Conservation (phyloP, 2,113 vertebrate species). For the Prionailurus viverrinus region DNA sequence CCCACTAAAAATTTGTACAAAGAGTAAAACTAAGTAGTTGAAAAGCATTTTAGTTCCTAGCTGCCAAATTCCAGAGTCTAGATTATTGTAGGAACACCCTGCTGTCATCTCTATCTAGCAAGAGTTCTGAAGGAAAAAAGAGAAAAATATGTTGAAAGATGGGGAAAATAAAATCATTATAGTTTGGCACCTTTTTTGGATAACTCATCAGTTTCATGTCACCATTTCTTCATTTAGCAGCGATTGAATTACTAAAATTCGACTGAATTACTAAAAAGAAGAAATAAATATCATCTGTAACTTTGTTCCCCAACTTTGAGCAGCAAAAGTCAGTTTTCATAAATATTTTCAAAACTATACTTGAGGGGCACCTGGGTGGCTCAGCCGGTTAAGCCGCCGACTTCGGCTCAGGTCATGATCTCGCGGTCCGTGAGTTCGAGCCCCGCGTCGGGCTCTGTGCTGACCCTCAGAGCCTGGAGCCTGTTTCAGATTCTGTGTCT, state of each 20-base stretch:
- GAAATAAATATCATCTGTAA: background rate
- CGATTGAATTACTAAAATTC: background rate
- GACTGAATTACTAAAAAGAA: background rate
- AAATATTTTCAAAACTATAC: background rate
- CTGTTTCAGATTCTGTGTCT: too few species aligned
- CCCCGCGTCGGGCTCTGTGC: too few species aligned
- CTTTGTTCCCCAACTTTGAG: background rate
- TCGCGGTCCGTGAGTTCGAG: too few species aligned
- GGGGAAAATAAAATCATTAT: constrained; percentile 39
- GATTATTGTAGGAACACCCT: background rate
- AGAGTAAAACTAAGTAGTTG: background rate
- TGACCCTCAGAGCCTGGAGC: too few species aligned
- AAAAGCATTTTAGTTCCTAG: background rate
- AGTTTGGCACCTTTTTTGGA: background rate
- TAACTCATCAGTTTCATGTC: background rate
- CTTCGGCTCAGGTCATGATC: too few species aligned
- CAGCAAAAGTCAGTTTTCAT: background rate
- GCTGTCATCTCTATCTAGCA: background rate
- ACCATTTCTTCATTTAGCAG: background rate
- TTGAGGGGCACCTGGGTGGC: background rate
- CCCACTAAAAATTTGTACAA: background rate
- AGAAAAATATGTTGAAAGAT: background rate
- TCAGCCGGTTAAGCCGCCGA: too few species aligned
- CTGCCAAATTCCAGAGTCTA: background rate
- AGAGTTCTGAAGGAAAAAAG: background rate